Conservation (phyloP, 2,888 invertebrate genomes). For the Teleiodes luculella region DNA sequence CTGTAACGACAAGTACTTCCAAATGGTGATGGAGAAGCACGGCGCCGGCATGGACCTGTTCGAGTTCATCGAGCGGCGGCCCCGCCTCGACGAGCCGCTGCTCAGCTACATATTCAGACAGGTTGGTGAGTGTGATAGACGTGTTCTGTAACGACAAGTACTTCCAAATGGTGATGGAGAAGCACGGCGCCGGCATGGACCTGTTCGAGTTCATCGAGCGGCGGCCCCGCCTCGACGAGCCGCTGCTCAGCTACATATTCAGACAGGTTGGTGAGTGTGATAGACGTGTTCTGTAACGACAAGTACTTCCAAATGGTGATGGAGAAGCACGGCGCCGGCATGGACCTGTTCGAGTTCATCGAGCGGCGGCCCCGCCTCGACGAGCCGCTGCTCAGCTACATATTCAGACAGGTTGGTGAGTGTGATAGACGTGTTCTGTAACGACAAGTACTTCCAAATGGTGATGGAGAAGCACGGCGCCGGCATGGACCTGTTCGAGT, state of each 20-base stretch:
- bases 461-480: constrained; percentile 88
- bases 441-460: constrained; percentile 84
- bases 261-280: constrained; percentile 81
- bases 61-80: constrained; percentile 85
- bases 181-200: constrained; percentile 87
- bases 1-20: constrained; percentile 84
- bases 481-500: constrained; percentile 88
- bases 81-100: constrained; percentile 82
- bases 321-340: constrained; percentile 86
- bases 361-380: constrained; percentile 83
- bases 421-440: constrained; percentile 83
- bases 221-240: constrained; percentile 82
- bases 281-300: constrained; percentile 84
- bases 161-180: constrained; percentile 88
- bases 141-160: constrained; percentile 84
- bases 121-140: constrained; percentile 80
- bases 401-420: constrained; percentile 83
- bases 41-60: constrained; percentile 87
- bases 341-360: constrained; percentile 89
- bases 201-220: constrained; percentile 88
- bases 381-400: constrained; percentile 82
- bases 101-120: constrained; percentile 85
- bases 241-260: constrained; percentile 83
- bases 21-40: constrained; percentile 88
- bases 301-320: constrained; percentile 86